Conservation (phyloP, 2,888 invertebrate genomes). For the Mythimna ferrago region DNA sequence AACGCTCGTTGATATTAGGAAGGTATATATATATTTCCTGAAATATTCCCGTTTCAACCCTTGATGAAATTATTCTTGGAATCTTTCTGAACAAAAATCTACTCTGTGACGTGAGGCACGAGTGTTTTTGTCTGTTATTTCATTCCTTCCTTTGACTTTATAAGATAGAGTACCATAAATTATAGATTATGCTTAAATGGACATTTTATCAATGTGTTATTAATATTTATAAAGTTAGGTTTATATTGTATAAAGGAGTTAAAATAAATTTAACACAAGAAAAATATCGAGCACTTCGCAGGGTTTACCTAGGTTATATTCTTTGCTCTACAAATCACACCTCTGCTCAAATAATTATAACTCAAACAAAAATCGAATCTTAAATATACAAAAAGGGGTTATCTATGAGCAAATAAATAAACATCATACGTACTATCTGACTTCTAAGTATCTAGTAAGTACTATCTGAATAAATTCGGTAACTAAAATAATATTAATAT, state of each 20-base stretch:
- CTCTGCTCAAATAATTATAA: too few relatives aligned
- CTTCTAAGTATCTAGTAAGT: too few relatives aligned
- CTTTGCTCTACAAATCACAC: constrained; percentile 8
- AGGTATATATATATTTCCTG: background rate
- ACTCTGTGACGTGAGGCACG: background rate
- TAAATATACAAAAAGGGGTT: too few relatives aligned
- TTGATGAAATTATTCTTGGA: background rate
- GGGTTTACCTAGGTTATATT: constrained; percentile 9
- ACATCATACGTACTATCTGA: too few relatives aligned
- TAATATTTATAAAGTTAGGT: background rate
- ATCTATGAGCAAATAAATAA: background rate
- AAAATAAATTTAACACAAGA: background rate
- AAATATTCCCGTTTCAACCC: background rate
- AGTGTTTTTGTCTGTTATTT: background rate
- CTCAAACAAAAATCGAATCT: too few relatives aligned
- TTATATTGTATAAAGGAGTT: background rate
- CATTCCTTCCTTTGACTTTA: too few relatives aligned
- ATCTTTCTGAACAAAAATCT: background rate
- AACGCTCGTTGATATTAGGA: background rate
- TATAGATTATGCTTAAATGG: background rate
- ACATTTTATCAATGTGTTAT: constrained; percentile 13
- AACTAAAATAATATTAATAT: too few relatives aligned
- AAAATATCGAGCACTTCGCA: background rate
- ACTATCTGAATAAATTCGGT: too few relatives aligned
- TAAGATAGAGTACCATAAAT: background rate